Evolutionary conservation across 2,888 invertebrate genomes (phyloP), one percentile per base, ranked within the genome.

Genomic region (Limnephilus lunatus): DNA sequence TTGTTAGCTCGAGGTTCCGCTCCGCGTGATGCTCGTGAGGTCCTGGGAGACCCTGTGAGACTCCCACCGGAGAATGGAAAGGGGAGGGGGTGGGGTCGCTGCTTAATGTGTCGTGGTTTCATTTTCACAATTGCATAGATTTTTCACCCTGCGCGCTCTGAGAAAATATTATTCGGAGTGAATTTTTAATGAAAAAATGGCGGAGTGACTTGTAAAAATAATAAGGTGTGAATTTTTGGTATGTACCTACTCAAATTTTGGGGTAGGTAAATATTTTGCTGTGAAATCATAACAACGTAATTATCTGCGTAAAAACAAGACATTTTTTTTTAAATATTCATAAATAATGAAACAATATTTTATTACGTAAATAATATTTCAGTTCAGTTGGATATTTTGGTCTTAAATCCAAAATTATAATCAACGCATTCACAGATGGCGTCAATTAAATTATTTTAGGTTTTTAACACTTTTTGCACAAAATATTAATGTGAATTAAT

Each of bases 151-250:
- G 81, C 81, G 44, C 85, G 11, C 44, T 81, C 35, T 53, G 81
- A 86, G 85, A 87, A 91, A 85, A 90, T 68, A 44, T 68, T 82
- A 44, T 53, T 85, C 80, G 14, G 85, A 91, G 87, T 87, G 91
- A 35, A 88, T 88, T 87, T 91, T 91, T 91, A 91, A 91, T 91
- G 91, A 91, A 91, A 91, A 91, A 88, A 91, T 91, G 88, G 91
- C 91, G 91, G 53, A 82, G 48, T 30, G 82, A 25, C 14, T 31
- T 30, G 30, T 30, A 32, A 82, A 82, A 32, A 82, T 31, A 82
- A 82, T 82, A 82, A 31, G 19, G 32, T 32, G 82, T 19, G 31
- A 7, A n/a, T 68, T 68, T 68, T 68, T n/a, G 68, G 25, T 68
- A 25, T 25, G 9, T 68, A 68, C 68, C n/a, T n/a, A n/a, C n/a